Conservation (phyloP, 2,797 vertebrate species). For the Macropodus opercularis region DNA sequence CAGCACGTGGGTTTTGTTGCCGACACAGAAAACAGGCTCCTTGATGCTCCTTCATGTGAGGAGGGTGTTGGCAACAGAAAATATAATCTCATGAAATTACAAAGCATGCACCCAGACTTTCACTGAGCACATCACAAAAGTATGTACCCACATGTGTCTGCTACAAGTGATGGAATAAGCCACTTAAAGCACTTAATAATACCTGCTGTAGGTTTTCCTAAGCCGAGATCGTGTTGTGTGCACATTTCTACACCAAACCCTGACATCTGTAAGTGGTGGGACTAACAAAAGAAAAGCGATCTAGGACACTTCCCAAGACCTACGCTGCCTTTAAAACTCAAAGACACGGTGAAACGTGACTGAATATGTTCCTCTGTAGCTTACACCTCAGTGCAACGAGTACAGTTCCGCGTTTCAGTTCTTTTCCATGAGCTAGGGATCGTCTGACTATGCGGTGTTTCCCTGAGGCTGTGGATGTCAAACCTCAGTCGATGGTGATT, state of each 20-base stretch:
- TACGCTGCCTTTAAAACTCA: slow-evolving; percentile 12
- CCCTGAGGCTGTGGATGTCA: slow-evolving; percentile 19
- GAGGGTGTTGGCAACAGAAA: slow-evolving; percentile 24
- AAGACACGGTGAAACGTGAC: slow-evolving; percentile 22
- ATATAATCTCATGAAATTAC: slow-evolving; percentile 45
- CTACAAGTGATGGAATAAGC: slow-evolving; percentile 36
- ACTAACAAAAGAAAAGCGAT: slow-evolving; percentile 26
- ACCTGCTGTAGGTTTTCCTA: slow-evolving; percentile 35
- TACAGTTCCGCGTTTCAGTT: neutral
- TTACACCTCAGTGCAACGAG: neutral
- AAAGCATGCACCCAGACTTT: slow-evolving; percentile 59
- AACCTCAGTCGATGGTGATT: slow-evolving; percentile 40
- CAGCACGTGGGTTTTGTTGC: slow-evolving; percentile 26
- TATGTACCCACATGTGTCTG: slow-evolving; percentile 16
- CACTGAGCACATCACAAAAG: slow-evolving; percentile 43
- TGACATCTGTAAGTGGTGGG: slow-evolving; percentile 45
- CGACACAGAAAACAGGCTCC: neutral
- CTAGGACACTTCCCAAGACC: slow-evolving; percentile 14
- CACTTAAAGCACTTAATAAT: slow-evolving; percentile 51
- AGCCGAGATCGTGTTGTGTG: slow-evolving; percentile 48
- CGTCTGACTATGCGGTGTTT: slow-evolving; percentile 3
- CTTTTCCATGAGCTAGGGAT: slow-evolving; percentile 8
- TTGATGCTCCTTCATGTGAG: too few species aligned
- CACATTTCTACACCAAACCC: slow-evolving; percentile 33
- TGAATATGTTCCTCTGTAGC: neutral